Conservation (phyloP, 2,797 vertebrate genomes). For the Babyrousa celebensis region DNA sequence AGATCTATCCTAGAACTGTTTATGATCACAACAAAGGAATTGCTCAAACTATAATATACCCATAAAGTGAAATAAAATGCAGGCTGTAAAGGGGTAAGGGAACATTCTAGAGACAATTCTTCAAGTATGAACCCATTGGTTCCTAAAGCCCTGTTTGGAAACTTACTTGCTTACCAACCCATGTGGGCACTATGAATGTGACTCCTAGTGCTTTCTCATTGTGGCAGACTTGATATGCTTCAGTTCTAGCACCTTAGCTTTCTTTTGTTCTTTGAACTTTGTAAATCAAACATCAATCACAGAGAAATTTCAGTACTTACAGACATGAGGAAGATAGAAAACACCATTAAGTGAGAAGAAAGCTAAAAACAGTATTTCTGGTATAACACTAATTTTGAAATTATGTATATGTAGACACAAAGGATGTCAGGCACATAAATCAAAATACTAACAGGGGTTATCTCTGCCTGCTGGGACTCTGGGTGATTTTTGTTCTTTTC, state of each 20-base stretch:
- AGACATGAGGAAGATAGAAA: conserved; percentile 20
- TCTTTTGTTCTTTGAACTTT: conserved; percentile 50
- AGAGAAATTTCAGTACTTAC: conserved; percentile 20
- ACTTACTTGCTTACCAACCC: background rate
- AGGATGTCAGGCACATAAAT: background rate
- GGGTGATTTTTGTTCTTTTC: background rate
- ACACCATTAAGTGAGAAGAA: conserved; percentile 5
- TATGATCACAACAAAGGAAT: background rate
- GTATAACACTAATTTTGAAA: conserved; percentile 50
- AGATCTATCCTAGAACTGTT: background rate
- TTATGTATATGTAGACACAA: background rate
- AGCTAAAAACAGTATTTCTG: conserved; percentile 22
- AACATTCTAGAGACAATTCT: background rate
- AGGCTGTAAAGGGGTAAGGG: too few species aligned
- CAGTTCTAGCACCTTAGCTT: background rate
- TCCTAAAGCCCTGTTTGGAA: background rate
- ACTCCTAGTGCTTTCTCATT: background rate
- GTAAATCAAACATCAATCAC: conserved; percentile 28
- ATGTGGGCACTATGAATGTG: background rate
- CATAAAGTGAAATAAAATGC: background rate
- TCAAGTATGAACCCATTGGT: background rate
- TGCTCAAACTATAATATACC: background rate
- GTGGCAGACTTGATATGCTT: background rate
- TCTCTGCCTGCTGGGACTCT: background rate
- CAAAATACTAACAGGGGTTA: background rate